phyloP scores from a whole-genome alignment of 2,888 invertebrate genomes.

The Drosophila testacea region DNA sequence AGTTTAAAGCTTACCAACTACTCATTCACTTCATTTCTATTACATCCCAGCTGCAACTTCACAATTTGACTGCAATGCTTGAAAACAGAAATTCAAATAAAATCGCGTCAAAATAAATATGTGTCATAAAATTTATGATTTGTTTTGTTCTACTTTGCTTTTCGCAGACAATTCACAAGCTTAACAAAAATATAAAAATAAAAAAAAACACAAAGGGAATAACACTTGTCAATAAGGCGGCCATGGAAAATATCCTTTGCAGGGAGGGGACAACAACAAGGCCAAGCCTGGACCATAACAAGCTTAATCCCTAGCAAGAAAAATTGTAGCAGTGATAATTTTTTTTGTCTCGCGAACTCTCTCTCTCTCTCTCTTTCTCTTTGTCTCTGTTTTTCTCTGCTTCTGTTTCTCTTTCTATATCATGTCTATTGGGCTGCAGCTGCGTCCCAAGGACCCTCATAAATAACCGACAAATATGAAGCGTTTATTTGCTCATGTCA shows the following conservation, averaged over 20 bases:
- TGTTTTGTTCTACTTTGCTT: conserved; percentile 24
- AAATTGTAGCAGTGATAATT: conserved; percentile 72
- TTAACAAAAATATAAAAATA: conserved; percentile 52
- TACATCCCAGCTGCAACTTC: conserved; percentile 45
- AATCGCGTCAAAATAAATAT: conserved; percentile 58
- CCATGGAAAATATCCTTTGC: conserved; percentile 17
- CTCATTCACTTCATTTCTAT: background rate
- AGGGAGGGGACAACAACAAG: conserved; percentile 32
- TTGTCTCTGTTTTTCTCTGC: conserved; percentile 5
- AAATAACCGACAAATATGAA: conserved; percentile 81
- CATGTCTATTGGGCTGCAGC: conserved; percentile 54
- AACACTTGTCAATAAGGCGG: conserved; percentile 57
- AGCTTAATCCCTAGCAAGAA: conserved; percentile 75
- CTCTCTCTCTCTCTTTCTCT: conserved; percentile 13
- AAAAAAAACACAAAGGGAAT: conserved; percentile 10
- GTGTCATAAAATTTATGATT: conserved; percentile 59
- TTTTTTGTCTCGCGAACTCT: conserved; percentile 28
- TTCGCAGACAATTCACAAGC: conserved; percentile 71
- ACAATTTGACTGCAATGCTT: conserved; percentile 35
- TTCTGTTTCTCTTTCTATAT: conserved; percentile 17
- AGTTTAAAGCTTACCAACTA: too few species aligned
- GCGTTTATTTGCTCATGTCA: conserved; percentile 81
- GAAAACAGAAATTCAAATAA: conserved; percentile 27
- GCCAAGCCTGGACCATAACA: conserved; percentile 58
- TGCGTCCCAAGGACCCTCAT: conserved; percentile 80